Evolutionary conservation across 2,888 invertebrate genomes (phyloP).

Genomic region (Lepas anatifera): DNA sequence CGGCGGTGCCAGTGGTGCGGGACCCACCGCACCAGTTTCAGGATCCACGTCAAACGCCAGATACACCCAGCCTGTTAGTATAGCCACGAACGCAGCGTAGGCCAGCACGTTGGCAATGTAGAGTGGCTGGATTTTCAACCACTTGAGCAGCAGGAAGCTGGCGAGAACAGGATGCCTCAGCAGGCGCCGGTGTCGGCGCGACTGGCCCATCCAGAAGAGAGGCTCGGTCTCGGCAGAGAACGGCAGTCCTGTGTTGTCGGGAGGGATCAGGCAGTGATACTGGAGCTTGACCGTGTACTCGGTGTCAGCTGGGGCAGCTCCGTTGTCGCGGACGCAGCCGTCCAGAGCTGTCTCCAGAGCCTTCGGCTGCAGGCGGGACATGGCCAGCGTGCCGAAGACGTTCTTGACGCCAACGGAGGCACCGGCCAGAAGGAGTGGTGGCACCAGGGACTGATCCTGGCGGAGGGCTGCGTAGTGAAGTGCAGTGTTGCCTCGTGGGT

Average conservation of each 20-base stretch:
- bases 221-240: slow-evolving; percentile 52
- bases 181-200: slow-evolving; percentile 52
- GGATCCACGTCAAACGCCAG: not conserved
- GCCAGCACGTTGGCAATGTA: slow-evolving; percentile 59
- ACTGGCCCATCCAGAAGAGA: slow-evolving; percentile 54
- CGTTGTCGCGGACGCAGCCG: slow-evolving; percentile 54
- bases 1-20: not conserved
- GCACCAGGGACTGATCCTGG: slow-evolving; percentile 48
- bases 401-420: slow-evolving; percentile 57
- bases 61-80: slow-evolving; percentile 52
- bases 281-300: slow-evolving; percentile 22
- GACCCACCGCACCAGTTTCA: not conserved
- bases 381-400: slow-evolving; percentile 50
- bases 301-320: slow-evolving; percentile 41
- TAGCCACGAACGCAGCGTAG: slow-evolving; percentile 53
- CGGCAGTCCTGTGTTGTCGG: slow-evolving; percentile 5
- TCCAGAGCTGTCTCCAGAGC: slow-evolving; percentile 59
- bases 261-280: slow-evolving; percentile 19
- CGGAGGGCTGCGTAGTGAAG: slow-evolving; percentile 41
- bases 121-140: slow-evolving; percentile 60
- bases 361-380: slow-evolving; percentile 56
- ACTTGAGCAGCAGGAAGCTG: slow-evolving; percentile 59
- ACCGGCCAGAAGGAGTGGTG: slow-evolving; percentile 51
- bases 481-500: slow-evolving; percentile 52
- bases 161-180: slow-evolving; percentile 24